Evolutionary conservation across 1,140 invertebrate genomes (phyloP), one percentile per base, ranked within the genome.

Genomic region (Ips typographus): DNA sequence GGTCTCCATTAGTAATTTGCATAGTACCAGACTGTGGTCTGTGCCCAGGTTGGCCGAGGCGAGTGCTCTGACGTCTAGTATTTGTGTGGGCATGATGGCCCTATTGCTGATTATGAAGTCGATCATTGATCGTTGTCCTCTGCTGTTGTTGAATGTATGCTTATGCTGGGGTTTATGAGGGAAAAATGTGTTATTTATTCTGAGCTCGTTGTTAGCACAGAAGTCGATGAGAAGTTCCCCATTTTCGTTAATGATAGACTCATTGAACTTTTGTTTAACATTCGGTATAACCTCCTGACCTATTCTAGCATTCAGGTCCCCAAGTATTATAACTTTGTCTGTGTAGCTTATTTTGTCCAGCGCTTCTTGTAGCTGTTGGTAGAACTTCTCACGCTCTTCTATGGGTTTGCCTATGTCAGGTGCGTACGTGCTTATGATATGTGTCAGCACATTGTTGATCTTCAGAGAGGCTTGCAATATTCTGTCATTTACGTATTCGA

Each of bases 151-250:
- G n/a, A 51, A 62, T 5, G 58, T 40, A 37, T 41, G 1, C 6
- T 60, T 60, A 37, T 68, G 65, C 51, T 68, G 65, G 39, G 40
- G 37, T 56, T 62, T 68, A 40, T 68, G 66, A 5, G 39, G 59
- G 4, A 55, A 70, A 41, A 55, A 70, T 2, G 59, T 70, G 36
- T 70, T 70, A 37, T 57, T 70, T 5, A 70, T 70, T 41, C 68
- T 53, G n/a, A 65, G 40, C 68, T 68, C 58, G 53, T 65, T 64
- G 36, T 40, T 43, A 4, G 60, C 58, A 41, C 68, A 70, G 6
- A 70, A 57, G 7, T 55, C 22, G 8, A 70, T 55, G 8, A 70
- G 42, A 37, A 55, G 41, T 6, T 55, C 67, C 7, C 58, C 47
- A 37, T 38, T 63, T 57, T 63, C 44, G 53, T 63, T 63, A 4